phyloP scores from a whole-genome alignment of 2,888 invertebrate genomes.

The Ephialtes manifestator region DNA sequence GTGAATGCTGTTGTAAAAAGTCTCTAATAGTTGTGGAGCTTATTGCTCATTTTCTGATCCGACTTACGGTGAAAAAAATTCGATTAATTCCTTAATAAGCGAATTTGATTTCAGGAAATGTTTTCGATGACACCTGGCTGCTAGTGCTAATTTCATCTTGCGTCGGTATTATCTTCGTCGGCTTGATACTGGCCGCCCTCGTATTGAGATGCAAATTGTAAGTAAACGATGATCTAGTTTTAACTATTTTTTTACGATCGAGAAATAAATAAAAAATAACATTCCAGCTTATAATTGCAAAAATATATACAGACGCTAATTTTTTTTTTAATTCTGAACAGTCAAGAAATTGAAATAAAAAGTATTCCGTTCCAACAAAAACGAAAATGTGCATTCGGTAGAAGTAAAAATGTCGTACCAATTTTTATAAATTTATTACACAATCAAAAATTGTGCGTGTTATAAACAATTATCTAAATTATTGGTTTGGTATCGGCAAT shows the following conservation, averaged over 20 bases:
- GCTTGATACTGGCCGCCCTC: conserved; percentile 92
- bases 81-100: neutral
- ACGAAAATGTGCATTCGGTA: too few species aligned
- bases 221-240: conserved; percentile 83
- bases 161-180: conserved; percentile 92
- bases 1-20: neutral
- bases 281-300: neutral
- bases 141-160: conserved; percentile 93
- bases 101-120: conserved; percentile 84
- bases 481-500: neutral
- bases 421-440: neutral
- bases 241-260: neutral
- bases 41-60: neutral
- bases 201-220: conserved; percentile 94
- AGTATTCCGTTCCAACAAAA: too few species aligned
- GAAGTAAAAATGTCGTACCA: neutral
- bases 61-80: neutral
- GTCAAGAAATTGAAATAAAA: too few species aligned
- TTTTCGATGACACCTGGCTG: conserved; percentile 93
- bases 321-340: too few species aligned
- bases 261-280: neutral
- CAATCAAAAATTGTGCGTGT: neutral
- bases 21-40: neutral
- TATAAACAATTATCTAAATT: neutral
- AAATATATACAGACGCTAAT: too few species aligned